These are phyloP conservation scores for Ectropis crepuscularia DNA, from an alignment of 2,888 invertebrate species.

Conservation along the genomic window DNA sequence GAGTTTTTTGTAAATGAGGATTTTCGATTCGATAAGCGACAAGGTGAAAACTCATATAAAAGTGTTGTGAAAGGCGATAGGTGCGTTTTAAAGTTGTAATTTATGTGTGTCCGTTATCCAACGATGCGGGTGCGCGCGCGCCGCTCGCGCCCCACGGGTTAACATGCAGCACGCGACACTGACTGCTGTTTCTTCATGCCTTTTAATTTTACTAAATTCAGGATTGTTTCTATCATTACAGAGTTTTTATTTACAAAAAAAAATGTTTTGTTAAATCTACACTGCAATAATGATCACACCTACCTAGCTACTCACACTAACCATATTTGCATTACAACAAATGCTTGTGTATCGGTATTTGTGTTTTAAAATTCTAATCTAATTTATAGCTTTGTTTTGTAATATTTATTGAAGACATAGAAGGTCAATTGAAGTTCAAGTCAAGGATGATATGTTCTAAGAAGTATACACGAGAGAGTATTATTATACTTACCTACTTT, in stretches of 20 bases:
- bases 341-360: too few species aligned
- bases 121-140: conserved; percentile 79
- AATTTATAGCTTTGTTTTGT: background rate
- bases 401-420: too few species aligned
- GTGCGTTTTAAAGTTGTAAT: conserved; percentile 63
- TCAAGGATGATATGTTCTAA: too few species aligned
- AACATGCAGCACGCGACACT: conserved; percentile 75
- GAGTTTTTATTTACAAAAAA: too few species aligned
- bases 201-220: conserved; percentile 33
- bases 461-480: too few species aligned
- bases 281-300: too few species aligned
- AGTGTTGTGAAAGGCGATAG: conserved; percentile 77
- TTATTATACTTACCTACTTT: too few species aligned
- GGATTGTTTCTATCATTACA: too few species aligned
- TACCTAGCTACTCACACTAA: too few species aligned
- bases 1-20: conserved; percentile 33
- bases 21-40: conserved; percentile 57
- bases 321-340: too few species aligned
- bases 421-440: too few species aligned
- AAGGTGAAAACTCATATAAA: conserved; percentile 76
- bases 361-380: conserved; percentile 7
- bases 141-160: conserved; percentile 47
- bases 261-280: too few species aligned
- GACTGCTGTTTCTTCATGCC: conserved; percentile 60
- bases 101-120: conserved; percentile 79